phyloP scores from a whole-genome alignment of 2,797 vertebrate species.

The Ceyx erithaca region DNA sequence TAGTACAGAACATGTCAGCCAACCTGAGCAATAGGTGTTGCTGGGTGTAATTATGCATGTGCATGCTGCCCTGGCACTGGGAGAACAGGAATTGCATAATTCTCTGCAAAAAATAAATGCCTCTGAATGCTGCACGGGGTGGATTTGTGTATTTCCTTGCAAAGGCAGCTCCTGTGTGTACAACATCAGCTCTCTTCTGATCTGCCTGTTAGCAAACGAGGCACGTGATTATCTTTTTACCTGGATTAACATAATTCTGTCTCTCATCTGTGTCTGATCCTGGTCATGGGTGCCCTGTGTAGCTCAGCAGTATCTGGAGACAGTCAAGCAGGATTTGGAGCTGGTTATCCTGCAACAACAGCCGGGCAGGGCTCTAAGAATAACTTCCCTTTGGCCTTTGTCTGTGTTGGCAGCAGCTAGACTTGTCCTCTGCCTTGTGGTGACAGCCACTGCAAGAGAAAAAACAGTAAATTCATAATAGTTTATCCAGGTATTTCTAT shows the following conservation, averaged over 20 bases:
- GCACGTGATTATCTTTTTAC: not conserved
- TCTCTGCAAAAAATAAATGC: not conserved
- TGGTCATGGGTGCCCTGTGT: not conserved
- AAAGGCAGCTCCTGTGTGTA: not conserved
- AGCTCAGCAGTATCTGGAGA: constrained; percentile 47
- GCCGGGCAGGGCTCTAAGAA: constrained; percentile 50
- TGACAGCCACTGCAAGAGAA: constrained; percentile 47
- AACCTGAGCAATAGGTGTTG: constrained; percentile 27
- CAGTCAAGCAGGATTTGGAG: constrained; percentile 44
- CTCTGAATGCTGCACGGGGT: not conserved
- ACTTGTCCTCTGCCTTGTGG: constrained; percentile 17
- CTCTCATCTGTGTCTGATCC: constrained; percentile 27
- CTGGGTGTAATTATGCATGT: not conserved
- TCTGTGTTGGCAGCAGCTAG: constrained; percentile 23
- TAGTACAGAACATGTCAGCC: constrained; percentile 28
- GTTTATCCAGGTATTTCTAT: not conserved
- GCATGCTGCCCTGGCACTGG: not conserved
- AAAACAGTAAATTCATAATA: constrained; percentile 18
- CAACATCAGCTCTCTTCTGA: constrained; percentile 46
- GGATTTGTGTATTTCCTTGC: not conserved
- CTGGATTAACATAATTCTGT: not conserved
- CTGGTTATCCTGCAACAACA: constrained; percentile 43
- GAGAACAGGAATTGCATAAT: not conserved
- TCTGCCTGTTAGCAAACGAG: constrained; percentile 38
- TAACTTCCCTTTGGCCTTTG: constrained; percentile 58